Conservation (phyloP, 2,797 vertebrate genomes). For the Macropus fuliginosus region DNA sequence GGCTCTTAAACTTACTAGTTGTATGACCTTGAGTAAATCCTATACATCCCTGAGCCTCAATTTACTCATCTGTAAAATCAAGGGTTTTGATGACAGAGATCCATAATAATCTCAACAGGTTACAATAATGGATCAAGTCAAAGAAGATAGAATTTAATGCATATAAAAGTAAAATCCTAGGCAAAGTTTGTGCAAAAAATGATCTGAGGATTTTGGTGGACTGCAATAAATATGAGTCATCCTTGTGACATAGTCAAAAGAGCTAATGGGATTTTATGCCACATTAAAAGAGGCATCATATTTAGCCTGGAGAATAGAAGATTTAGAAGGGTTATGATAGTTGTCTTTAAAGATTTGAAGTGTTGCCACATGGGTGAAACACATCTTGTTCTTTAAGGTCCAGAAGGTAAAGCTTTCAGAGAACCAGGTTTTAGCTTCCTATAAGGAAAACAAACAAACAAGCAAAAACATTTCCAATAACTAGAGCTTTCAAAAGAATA, state of each 20-base stretch:
- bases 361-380: not conserved
- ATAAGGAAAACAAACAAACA: not conserved
- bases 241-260: not conserved
- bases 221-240: not conserved
- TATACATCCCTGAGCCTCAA: not conserved
- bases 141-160: not conserved
- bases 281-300: not conserved
- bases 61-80: not conserved
- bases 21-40: not conserved
- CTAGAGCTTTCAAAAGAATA: not conserved
- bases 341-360: not conserved
- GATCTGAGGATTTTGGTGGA: not conserved
- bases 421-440: not conserved
- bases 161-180: not conserved
- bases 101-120: not conserved
- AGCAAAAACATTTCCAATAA: not conserved
- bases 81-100: not conserved
- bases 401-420: not conserved
- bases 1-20: not conserved
- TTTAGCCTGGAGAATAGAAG: not conserved
- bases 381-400: not conserved
- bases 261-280: not conserved
- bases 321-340: not conserved
- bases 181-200: not conserved
- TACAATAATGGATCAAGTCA: not conserved